These are phyloP conservation scores for Paralinhomoeus sp. DNA, from an alignment of 2,888 invertebrate genomes.

Conservation along the genomic window DNA sequence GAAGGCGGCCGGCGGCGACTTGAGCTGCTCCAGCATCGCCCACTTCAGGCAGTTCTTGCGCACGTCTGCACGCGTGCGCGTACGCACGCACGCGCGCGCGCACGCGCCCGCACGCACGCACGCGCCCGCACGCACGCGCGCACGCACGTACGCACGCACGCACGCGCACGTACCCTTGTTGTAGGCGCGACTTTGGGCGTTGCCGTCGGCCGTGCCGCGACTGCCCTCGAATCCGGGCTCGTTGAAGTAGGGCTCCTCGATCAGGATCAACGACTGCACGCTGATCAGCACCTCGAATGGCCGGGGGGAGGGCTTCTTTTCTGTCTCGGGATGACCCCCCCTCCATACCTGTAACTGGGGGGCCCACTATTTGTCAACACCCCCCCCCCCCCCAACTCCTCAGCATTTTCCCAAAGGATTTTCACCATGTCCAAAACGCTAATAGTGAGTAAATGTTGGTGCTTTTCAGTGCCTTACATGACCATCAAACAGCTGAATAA, in stretches of 20 bases:
- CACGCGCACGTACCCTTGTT: constrained; percentile 12
- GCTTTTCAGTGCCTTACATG: too few relatives aligned
- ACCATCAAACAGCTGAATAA: too few relatives aligned
- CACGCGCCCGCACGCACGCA: not conserved
- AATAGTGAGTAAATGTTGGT: too few relatives aligned
- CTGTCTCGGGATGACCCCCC: too few relatives aligned
- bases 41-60: constrained; percentile 12
- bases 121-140: not conserved
- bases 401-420: too few relatives aligned
- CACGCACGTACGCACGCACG: not conserved
- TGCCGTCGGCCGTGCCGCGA: constrained; percentile 47
- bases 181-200: constrained; percentile 17
- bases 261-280: constrained; percentile 69
- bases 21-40: constrained; percentile 21
- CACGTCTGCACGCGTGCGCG: not conserved
- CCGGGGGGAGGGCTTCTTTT: too few relatives aligned
- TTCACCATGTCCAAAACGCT: too few relatives aligned
- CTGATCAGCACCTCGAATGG: constrained; percentile 54
- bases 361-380: too few relatives aligned
- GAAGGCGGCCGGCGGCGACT: constrained; percentile 20
- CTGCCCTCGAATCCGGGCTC: constrained; percentile 79
- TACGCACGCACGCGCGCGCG: not conserved
- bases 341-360: too few relatives aligned
- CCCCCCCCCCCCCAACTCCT: too few relatives aligned
- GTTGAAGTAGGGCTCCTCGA: constrained; percentile 79